Evolutionary conservation across 1,140 invertebrate species (phyloP).

Genomic region (Tetramorium parvispinum): DNA sequence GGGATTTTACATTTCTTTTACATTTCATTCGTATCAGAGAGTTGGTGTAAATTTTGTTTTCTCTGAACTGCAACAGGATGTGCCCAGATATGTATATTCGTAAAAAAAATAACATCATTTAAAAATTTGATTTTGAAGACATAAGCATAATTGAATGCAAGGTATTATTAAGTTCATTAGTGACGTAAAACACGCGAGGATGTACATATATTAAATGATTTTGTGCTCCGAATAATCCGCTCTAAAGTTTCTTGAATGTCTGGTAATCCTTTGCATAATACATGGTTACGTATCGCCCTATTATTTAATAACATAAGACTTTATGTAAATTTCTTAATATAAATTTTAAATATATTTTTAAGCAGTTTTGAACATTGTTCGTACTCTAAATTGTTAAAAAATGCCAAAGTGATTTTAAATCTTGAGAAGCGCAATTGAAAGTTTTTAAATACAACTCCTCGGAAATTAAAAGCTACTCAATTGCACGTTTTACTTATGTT

Average conservation of each 20-base stretch:
- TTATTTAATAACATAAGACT: neutral
- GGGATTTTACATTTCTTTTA: neutral
- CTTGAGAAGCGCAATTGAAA: neutral
- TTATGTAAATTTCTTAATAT: too few species aligned
- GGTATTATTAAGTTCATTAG: neutral
- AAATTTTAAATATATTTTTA: too few species aligned
- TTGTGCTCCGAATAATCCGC: neutral
- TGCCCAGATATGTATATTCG: neutral
- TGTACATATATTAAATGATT: constrained; percentile 5
- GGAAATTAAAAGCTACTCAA: constrained; percentile 16
- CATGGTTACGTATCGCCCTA: neutral
- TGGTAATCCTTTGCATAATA: neutral
- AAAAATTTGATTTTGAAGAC: too few species aligned
- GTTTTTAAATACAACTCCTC: neutral
- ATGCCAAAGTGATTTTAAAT: neutral
- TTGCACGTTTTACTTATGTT: neutral
- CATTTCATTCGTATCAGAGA: neutral
- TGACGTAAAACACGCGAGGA: neutral
- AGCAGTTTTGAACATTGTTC: too few species aligned
- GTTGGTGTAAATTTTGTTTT: neutral
- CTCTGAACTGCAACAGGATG: neutral
- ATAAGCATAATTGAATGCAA: neutral
- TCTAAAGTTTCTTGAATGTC: constrained; percentile 6
- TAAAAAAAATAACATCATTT: too few species aligned
- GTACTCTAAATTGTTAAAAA: too few species aligned